These are phyloP conservation scores for Anabas testudineus DNA, from an alignment of 2,797 vertebrate genomes.

Conservation along the genomic window DNA sequence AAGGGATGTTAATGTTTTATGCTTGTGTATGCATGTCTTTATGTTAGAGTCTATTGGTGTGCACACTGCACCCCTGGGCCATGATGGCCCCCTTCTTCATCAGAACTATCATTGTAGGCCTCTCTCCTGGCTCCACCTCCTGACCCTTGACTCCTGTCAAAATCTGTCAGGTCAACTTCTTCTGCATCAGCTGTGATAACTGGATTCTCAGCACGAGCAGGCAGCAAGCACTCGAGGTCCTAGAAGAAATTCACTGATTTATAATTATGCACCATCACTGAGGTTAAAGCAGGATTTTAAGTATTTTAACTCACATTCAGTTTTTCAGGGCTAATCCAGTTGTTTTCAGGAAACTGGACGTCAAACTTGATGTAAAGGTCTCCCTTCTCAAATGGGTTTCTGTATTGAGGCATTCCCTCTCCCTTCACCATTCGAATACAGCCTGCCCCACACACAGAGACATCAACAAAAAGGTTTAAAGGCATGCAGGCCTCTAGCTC, in stretches of 20 bases:
- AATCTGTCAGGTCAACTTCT: constrained; percentile 97
- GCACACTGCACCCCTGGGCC: constrained; percentile 98
- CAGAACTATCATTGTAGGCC: constrained; percentile 98
- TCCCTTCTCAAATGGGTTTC: constrained; percentile 98
- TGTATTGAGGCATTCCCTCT: constrained; percentile 99
- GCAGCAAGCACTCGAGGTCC: constrained; percentile 98
- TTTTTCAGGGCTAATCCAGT: constrained; percentile 98
- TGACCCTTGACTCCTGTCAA: constrained; percentile 92
- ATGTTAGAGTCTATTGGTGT: constrained; percentile 90
- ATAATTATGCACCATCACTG: not conserved
- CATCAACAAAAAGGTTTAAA: constrained; percentile 5
- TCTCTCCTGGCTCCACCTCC: constrained; percentile 92
- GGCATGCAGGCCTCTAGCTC: not conserved
- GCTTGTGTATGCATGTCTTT: constrained; percentile 58
- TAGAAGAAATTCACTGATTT: constrained; percentile 58
- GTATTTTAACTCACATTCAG: constrained; percentile 87
- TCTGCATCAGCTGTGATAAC: constrained; percentile 92
- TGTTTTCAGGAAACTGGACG: constrained; percentile 97
- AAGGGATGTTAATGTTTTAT: constrained; percentile 63
- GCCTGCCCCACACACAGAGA: constrained; percentile 76
- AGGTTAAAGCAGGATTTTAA: not conserved
- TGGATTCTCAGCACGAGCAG: constrained; percentile 92
- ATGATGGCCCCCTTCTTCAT: constrained; percentile 95
- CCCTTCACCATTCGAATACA: constrained; percentile 93
- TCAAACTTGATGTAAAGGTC: constrained; percentile 99